phyloP scores from a whole-genome alignment of 2,113 vertebrate species.

The Serilophus lunatus region DNA sequence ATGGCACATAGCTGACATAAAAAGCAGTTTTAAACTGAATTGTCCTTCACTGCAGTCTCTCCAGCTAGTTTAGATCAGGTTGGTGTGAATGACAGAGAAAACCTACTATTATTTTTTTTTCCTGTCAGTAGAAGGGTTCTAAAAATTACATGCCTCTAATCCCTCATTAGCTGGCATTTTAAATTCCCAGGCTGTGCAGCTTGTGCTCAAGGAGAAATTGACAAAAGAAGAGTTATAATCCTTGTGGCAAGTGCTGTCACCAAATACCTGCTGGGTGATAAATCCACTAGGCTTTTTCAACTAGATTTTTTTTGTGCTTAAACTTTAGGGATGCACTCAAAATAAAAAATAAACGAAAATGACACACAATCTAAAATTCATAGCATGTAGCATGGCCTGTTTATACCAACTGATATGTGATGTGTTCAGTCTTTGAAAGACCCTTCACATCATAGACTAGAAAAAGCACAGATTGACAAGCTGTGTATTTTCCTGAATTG shows the following conservation, averaged over 20 bases:
- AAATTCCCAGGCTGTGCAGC: slow-evolving; percentile 6
- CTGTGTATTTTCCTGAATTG: slow-evolving; percentile 7
- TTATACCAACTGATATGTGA: neutral
- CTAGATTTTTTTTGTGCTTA: neutral
- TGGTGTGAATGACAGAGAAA: slow-evolving; percentile 18
- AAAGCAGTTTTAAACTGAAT: slow-evolving; percentile 5
- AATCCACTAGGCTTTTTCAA: slow-evolving; percentile 36
- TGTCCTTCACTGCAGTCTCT: slow-evolving; percentile 34
- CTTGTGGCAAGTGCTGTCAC: slow-evolving; percentile 9
- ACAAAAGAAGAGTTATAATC: slow-evolving; percentile 38
- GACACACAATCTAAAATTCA: slow-evolving; percentile 5
- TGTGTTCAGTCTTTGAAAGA: neutral
- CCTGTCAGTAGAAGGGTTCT: slow-evolving; percentile 25
- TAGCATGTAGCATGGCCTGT: neutral
- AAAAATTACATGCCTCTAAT: slow-evolving; percentile 50
- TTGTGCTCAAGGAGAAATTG: slow-evolving; percentile 40
- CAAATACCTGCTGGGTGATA: slow-evolving; percentile 37
- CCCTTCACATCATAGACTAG: neutral
- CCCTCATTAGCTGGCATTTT: slow-evolving; percentile 30
- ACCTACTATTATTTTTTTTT: slow-evolving; percentile 21
- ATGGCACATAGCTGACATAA: neutral
- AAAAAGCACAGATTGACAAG: neutral
- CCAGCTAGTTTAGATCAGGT: slow-evolving; percentile 26
- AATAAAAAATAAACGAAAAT: slow-evolving; percentile 44
- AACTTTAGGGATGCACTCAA: slow-evolving; percentile 14